Evolutionary conservation across 1,140 invertebrate genomes (phyloP), one percentile per base, ranked within the genome.

Genomic region (Drosophila ogumai): DNA sequence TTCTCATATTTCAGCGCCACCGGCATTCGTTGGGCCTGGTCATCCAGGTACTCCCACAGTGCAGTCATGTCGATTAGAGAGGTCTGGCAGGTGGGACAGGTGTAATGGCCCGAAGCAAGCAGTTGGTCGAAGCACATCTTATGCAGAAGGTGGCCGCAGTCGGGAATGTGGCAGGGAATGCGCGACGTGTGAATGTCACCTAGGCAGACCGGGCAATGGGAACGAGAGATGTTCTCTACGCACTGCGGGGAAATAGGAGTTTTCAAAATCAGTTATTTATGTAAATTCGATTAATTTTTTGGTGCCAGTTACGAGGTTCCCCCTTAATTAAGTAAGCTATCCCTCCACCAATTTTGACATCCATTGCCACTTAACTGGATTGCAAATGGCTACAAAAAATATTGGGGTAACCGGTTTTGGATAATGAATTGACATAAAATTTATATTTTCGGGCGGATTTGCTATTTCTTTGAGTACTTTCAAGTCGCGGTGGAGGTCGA

Each of bases 121-220:
- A 97, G 93, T 81, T 97, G 95, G 82, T 97, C 95, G 91, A 97
- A 97, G 93, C 96, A 97, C 8, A 95, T 95, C 59, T 95, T 94
- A 92, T 98, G 97, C 74, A 98, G 93, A 59, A 98, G 93, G 94
- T 98, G 97, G 0, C 97, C 96, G 93, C 97, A 98, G 77, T 95
- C 94, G 4, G 97, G 97, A 92, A 98, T 97, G 93, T 97, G 96
- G 92, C 96, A 97, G 25, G 96, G 95, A 88, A 96, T 97, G 46
- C 97, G 94, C 46, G 97, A 97, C 17, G 97, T 97, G 92, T 98
- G 97, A 80, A 98, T 97, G 92, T 98, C 96, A 81, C 98, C 96
- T 57, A 97, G 90, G 79, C 97, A 98, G 34, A 98, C 96, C 3
- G 97, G 96, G 92, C 97, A 98, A 93, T 97, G 97, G 1, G 96